Conservation (phyloP, 2,113 vertebrate genomes). For the Thomomys bottae region DNA sequence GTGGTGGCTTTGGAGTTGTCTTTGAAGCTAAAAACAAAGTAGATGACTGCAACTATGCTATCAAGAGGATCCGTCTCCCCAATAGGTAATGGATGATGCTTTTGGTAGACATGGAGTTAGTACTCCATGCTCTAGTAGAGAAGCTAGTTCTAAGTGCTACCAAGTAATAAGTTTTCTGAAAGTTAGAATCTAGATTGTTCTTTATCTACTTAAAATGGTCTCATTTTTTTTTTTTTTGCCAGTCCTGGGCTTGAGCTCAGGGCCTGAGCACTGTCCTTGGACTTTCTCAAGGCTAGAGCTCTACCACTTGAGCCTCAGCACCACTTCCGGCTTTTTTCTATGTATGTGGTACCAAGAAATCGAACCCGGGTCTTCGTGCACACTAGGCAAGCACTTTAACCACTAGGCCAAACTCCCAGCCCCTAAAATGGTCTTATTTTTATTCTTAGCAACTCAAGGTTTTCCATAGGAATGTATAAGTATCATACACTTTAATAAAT, state of each 20-base stretch:
- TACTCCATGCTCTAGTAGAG: not conserved
- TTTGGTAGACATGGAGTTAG: not conserved
- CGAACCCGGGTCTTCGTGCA: too few relatives aligned
- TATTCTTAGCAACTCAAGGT: conserved; percentile 7
- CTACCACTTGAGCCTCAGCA: too few relatives aligned
- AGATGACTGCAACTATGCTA: conserved; percentile 98
- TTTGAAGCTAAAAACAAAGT: conserved; percentile 99
- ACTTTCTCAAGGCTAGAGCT: too few relatives aligned
- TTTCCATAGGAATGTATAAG: not conserved
- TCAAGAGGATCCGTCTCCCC: conserved; percentile 98
- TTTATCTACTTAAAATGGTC: not conserved
- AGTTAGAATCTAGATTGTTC: not conserved
- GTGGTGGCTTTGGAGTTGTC: conserved; percentile 97
- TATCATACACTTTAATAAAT: not conserved
- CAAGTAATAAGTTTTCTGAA: not conserved
- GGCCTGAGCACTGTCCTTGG: too few relatives aligned
- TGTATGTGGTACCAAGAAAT: too few relatives aligned
- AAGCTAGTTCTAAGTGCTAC: not conserved
- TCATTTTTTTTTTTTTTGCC: conserved; percentile 40
- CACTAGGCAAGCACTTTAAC: too few relatives aligned
- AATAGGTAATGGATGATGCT: conserved; percentile 89
- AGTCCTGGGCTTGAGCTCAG: too few relatives aligned
- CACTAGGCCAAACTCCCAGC: too few relatives aligned
- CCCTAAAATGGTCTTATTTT: conserved; percentile 7
- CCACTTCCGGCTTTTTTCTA: too few relatives aligned